phyloP scores from a whole-genome alignment of 1,140 invertebrate genomes.

The Colletes latitarsis region DNA sequence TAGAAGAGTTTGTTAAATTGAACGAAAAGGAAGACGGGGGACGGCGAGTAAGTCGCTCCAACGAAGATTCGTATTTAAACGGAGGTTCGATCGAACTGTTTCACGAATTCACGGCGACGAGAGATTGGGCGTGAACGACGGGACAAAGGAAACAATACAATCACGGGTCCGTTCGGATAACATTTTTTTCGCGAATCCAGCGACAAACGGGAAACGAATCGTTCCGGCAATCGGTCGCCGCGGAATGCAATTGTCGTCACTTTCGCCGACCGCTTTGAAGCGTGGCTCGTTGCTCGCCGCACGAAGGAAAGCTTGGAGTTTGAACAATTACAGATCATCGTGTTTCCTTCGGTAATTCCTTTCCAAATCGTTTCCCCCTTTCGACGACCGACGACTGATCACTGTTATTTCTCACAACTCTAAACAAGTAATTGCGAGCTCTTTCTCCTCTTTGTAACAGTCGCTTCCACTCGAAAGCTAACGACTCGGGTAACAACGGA shows the following conservation, averaged over 20 bases:
- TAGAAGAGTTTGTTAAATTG: no score
- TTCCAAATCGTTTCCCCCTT: slow-evolving; percentile 9
- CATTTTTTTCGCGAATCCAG: slow-evolving; percentile 17
- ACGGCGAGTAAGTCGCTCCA: no score
- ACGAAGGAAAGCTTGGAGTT: slow-evolving; percentile 13
- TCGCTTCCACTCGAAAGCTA: background rate
- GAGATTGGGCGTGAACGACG: slow-evolving; percentile 7
- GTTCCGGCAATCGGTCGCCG: slow-evolving; percentile 29
- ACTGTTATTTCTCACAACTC: background rate
- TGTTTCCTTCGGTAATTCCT: slow-evolving; percentile 20
- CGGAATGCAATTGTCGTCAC: slow-evolving; percentile 46
- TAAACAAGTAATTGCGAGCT: background rate
- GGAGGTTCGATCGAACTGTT: background rate
- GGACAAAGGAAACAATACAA: background rate
- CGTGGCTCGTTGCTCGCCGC: background rate
- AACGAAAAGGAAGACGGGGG: no score
- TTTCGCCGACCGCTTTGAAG: slow-evolving; percentile 34
- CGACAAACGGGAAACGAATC: slow-evolving; percentile 37
- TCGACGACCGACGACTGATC: background rate
- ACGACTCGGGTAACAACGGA: background rate
- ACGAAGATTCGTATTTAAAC: background rate
- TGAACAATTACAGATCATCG: slow-evolving; percentile 26
- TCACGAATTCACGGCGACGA: no score
- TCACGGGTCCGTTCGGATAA: background rate
- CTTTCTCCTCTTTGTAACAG: background rate